Conservation (phyloP, 2,113 vertebrate genomes). For the Ictalurus punctatus region DNA sequence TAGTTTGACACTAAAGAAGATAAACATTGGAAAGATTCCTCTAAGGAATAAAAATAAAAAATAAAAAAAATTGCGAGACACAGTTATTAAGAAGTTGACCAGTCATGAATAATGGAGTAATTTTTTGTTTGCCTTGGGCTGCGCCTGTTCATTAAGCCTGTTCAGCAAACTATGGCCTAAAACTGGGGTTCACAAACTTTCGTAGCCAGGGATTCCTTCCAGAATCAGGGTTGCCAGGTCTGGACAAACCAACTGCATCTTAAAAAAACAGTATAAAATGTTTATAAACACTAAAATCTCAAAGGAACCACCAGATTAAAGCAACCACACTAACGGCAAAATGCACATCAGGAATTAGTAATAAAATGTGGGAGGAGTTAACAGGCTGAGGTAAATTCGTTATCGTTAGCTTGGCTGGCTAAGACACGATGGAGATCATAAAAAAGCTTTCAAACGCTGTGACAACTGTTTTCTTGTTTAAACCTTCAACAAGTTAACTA, state of each 20-base stretch:
- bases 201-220: neutral
- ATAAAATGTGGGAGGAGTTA: too few species aligned
- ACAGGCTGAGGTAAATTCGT: too few species aligned
- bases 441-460: too few species aligned
- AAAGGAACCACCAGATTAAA: too few species aligned
- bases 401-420: too few species aligned
- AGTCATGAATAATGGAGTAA: conserved; percentile 3
- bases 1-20: neutral
- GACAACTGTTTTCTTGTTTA: too few species aligned
- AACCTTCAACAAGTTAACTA: too few species aligned
- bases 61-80: neutral
- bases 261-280: neutral
- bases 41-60: neutral
- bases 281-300: too few species aligned
- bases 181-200: neutral
- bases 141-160: neutral
- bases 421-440: too few species aligned
- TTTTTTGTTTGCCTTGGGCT: conserved; percentile 4
- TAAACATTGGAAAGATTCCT: neutral
- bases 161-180: neutral
- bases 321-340: too few species aligned
- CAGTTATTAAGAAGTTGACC: neutral
- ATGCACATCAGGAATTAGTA: too few species aligned
- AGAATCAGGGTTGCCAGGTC: neutral
- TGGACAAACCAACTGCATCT: neutral